Evolutionary conservation across 2,797 vertebrate genomes (phyloP).

Genomic region (Cottoperca gobio): DNA sequence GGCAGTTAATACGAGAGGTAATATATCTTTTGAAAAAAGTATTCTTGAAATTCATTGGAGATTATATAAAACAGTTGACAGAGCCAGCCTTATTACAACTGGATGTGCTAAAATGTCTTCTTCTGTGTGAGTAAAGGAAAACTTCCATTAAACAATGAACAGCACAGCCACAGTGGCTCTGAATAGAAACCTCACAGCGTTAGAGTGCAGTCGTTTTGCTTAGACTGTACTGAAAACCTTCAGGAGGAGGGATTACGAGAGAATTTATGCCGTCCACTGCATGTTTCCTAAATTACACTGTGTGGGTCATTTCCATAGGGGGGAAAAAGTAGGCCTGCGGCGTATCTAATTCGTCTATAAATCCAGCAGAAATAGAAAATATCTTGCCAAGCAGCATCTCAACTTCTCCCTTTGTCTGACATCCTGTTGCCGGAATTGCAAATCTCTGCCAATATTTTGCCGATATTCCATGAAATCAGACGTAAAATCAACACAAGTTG

Average conservation of each 20-base stretch:
- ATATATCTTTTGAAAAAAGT: constrained; percentile 41
- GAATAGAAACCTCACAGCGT: constrained; percentile 31
- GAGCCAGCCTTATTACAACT: constrained; percentile 21
- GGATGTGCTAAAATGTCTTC: constrained; percentile 43
- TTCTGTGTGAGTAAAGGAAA: constrained; percentile 41
- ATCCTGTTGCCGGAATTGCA: constrained; percentile 45
- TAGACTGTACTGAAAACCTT: constrained; percentile 53
- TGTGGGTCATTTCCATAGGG: constrained; percentile 86
- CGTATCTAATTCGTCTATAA: constrained; percentile 92
- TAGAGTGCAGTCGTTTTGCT: constrained; percentile 37
- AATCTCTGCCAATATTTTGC: constrained; percentile 40
- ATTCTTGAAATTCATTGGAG: constrained; percentile 40
- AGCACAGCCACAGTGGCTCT: constrained; percentile 19
- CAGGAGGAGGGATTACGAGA: constrained; percentile 81
- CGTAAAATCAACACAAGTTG: constrained; percentile 18
- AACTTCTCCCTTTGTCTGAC: constrained; percentile 64
- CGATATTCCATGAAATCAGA: constrained; percentile 28
- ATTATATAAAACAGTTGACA: constrained; percentile 47
- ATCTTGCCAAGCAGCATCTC: constrained; percentile 67
- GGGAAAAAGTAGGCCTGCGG: constrained; percentile 78
- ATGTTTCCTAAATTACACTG: constrained; percentile 89
- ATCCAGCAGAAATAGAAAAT: constrained; percentile 83
- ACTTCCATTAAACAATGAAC: constrained; percentile 40
- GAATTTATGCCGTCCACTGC: constrained; percentile 87
- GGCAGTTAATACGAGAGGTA: constrained; percentile 35